phyloP scores from a whole-genome alignment of 2,113 vertebrate genomes.

The Hemibagrus wyckioides region DNA sequence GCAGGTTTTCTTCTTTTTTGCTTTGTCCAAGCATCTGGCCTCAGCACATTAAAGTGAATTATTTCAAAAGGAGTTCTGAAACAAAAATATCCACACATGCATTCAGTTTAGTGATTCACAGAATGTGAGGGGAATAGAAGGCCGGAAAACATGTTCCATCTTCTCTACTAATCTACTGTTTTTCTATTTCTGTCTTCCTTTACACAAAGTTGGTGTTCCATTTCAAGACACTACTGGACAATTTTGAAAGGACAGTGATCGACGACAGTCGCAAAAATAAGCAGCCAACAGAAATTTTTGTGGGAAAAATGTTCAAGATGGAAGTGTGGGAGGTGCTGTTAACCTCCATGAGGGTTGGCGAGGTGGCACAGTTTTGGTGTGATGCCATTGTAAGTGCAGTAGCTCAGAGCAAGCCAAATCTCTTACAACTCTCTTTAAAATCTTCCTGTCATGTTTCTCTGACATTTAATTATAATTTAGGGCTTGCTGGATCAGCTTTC shows the following conservation, averaged over 20 bases:
- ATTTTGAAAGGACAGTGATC: conserved; percentile 82
- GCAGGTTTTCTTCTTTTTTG: conserved; percentile 52
- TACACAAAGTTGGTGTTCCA: conserved; percentile 80
- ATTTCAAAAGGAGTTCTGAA: background rate
- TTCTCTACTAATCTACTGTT: background rate
- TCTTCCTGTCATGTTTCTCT: background rate
- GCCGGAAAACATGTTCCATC: background rate
- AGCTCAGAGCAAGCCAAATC: background rate
- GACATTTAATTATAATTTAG: conserved; percentile 17
- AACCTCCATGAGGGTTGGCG: conserved; percentile 82
- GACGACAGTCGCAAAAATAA: conserved; percentile 81
- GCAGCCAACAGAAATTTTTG: conserved; percentile 81
- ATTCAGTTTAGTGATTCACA: background rate
- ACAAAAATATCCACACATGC: background rate
- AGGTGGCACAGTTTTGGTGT: conserved; percentile 89
- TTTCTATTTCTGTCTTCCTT: conserved; percentile 8
- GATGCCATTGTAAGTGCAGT: conserved; percentile 76
- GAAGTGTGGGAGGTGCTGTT: conserved; percentile 85
- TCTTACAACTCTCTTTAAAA: too few relatives aligned
- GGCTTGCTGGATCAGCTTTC: conserved; percentile 35
- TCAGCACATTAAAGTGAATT: background rate
- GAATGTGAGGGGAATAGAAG: background rate
- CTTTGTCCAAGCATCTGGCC: conserved; percentile 69
- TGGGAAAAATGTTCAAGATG: conserved; percentile 89
- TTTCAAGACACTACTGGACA: conserved; percentile 82